Evolutionary conservation across 2,797 vertebrate genomes (phyloP), one percentile per base, ranked within the genome.

Genomic region (Takifugu rubripes): DNA sequence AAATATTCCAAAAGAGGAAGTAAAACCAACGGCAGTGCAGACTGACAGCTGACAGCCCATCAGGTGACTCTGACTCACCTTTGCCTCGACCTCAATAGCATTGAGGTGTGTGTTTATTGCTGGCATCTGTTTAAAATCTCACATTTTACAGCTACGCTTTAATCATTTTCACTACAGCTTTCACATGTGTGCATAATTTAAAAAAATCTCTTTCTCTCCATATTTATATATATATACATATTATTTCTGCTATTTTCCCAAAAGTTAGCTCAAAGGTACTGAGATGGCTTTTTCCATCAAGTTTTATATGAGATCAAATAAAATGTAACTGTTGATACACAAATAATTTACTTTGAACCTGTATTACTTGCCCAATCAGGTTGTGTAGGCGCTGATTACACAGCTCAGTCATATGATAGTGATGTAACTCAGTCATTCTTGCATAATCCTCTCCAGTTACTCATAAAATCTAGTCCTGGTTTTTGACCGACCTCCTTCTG

Each of bases 381-480:
- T 72, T 10, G 0, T 16, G 26, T 36, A 0, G 16, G 36, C 15
- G 29, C 29, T 1, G 10, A 24, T 8, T 12, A 50, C 44, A 16
- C 61, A 49, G 54, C 54, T 78, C 6, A 3, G 54, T 84, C 80
- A 77, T 40, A 51, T 80, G 82, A 79, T 74, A 11, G 12, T 74
- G 68, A 72, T 45, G 31, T 77, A 46, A 76, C 49, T 5, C 16
- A 0, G 43, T 44, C 6, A 29, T 33, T 33, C 31, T 14, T 6
- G n/a, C 17, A 12, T 25, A 5, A 29, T 58, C 16, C 6, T 17
- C 46, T 53, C 54, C 47, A 4, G 14, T 61, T 12, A 11, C 6
- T 17, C 11, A 5, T 6, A 46, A 21, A 64, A 43, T 81, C 73
- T 73, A 70, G 15, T 73, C n/a, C 77, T 42, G 60, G 2, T 3